These are phyloP conservation scores for Lagria hirta DNA, from an alignment of 2,888 invertebrate species.

Conservation along the genomic window DNA sequence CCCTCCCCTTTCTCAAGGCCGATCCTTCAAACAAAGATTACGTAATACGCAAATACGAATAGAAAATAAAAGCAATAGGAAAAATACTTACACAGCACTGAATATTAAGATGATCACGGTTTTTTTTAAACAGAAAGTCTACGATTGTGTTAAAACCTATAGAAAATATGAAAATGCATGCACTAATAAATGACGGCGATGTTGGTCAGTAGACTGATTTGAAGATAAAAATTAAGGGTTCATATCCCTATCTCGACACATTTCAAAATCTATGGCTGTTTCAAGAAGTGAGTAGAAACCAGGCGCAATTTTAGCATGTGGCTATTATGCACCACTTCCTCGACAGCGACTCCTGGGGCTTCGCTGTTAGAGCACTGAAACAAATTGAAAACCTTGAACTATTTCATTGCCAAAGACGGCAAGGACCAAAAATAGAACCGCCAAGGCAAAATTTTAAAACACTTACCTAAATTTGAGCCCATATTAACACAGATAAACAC, in stretches of 20 bases:
- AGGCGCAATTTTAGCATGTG: constrained; percentile 90
- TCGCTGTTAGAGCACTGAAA: constrained; percentile 25
- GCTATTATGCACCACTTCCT: constrained; percentile 39
- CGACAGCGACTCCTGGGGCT: constrained; percentile 21
- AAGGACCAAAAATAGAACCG: constrained; percentile 6
- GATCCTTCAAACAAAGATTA: no score
- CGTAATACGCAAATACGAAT: no score
- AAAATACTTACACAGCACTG: constrained; percentile 21
- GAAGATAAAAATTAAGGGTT: constrained; percentile 48
- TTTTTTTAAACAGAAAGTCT: no score
- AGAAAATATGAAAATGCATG: constrained; percentile 22
- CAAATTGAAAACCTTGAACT: constrained; percentile 16
- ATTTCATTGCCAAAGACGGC: constrained; percentile 21
- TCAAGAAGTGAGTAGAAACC: constrained; percentile 89
- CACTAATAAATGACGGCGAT: constrained; percentile 19
- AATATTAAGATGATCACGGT: no score
- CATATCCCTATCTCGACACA: constrained; percentile 81
- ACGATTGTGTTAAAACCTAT: constrained; percentile 15
- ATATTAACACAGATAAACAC: constrained; percentile 4
- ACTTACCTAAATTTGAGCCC: constrained; percentile 22
- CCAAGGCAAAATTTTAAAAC: neutral
- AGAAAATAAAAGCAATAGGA: no score
- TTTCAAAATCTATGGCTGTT: constrained; percentile 80
- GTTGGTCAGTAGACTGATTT: constrained; percentile 8
- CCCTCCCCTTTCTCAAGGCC: no score